These are phyloP conservation scores for Intellagama lesueurii DNA, from an alignment of 2,797 vertebrate genomes.

Conservation along the genomic window DNA sequence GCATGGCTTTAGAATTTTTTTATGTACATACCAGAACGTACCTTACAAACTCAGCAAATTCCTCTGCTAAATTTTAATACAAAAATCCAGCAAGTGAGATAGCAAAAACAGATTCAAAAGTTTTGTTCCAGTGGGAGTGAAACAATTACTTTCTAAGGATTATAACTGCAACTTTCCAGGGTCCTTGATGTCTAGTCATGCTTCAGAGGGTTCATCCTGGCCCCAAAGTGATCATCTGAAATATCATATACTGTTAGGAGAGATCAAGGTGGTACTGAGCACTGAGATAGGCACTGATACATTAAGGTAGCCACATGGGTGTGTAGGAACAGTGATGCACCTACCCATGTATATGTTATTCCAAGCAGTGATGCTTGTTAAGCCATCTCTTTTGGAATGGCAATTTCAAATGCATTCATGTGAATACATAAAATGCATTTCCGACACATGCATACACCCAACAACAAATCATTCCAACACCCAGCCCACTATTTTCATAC, in stretches of 20 bases:
- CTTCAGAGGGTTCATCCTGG: neutral
- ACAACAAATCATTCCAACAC: neutral
- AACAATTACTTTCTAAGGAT: slow-evolving; percentile 4
- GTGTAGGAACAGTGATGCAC: slow-evolving; percentile 52
- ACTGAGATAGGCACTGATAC: slow-evolving; percentile 70
- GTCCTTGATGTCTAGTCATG: slow-evolving; percentile 18
- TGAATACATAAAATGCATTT: slow-evolving; percentile 1
- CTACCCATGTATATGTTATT: slow-evolving; percentile 50
- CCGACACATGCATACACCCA: slow-evolving; percentile 20
- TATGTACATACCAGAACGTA: slow-evolving; percentile 21
- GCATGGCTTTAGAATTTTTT: neutral
- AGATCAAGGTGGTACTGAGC: slow-evolving; percentile 66
- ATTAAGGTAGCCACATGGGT: slow-evolving; percentile 63
- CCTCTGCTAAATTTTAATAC: slow-evolving; percentile 30
- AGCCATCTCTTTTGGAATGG: slow-evolving; percentile 50
- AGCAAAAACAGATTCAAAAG: neutral
- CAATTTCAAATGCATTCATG: neutral
- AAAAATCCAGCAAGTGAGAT: slow-evolving; percentile 31
- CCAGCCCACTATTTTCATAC: slow-evolving; percentile 78
- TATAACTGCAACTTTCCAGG: neutral
- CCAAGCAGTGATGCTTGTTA: slow-evolving; percentile 53
- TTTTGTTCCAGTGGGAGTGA: slow-evolving; percentile 3
- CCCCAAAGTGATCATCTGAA: slow-evolving; percentile 24
- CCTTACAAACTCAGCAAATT: slow-evolving; percentile 18
- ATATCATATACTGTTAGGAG: slow-evolving; percentile 56